These are phyloP conservation scores for Allenopithecus nigroviridis DNA, from an alignment of 2,797 vertebrate species.

Conservation along the genomic window DNA sequence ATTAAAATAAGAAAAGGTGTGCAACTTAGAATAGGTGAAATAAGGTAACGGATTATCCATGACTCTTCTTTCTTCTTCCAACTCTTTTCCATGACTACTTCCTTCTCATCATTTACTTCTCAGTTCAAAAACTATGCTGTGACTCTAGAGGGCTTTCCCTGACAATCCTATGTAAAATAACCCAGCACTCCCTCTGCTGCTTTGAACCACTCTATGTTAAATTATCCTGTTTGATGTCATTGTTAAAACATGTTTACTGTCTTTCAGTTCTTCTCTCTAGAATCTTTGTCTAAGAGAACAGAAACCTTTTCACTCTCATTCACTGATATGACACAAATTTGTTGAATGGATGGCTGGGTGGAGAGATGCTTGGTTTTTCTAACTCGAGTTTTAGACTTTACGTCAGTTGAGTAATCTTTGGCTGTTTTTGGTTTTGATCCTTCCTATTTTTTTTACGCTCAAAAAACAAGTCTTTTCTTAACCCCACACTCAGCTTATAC, in stretches of 20 bases:
- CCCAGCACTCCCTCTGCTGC: rapidly evolving
- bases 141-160: not conserved
- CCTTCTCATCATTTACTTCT: not conserved
- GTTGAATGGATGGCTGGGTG: not conserved
- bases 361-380: not conserved
- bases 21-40: not conserved
- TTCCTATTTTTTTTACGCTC: not conserved
- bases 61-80: not conserved
- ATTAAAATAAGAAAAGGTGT: not conserved
- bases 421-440: not conserved
- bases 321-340: not conserved
- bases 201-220: not conserved
- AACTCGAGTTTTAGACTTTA: not conserved
- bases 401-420: not conserved
- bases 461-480: not conserved
- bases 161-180: not conserved
- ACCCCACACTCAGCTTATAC: not conserved
- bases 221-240: not conserved
- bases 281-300: not conserved
- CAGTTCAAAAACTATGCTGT: not conserved
- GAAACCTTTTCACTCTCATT: not conserved
- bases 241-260: not conserved
- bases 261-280: not conserved
- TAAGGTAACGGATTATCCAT: not conserved
- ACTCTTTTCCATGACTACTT: not conserved